Conservation (phyloP, 2,113 vertebrate species). For the Dissostichus mawsoni region DNA sequence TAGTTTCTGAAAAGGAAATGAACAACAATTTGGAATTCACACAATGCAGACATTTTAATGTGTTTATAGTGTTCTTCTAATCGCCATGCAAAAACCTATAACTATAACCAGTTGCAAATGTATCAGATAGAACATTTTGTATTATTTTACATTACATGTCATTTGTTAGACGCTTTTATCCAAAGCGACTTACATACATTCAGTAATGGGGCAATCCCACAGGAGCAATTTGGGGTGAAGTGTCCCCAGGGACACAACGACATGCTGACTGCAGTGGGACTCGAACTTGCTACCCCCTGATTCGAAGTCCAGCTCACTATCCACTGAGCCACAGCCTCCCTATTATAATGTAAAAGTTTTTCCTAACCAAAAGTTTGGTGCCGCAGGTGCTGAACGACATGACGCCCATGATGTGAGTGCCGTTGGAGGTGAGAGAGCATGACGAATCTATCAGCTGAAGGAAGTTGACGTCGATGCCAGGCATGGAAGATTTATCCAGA, state of each 20-base stretch:
- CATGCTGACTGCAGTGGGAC: too few relatives aligned
- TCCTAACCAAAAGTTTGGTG: conserved; percentile 73
- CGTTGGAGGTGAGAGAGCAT: conserved; percentile 79
- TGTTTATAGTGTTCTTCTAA: background rate
- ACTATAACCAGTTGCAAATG: background rate
- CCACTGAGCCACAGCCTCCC: too few relatives aligned
- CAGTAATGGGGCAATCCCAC: too few relatives aligned
- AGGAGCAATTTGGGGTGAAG: too few relatives aligned
- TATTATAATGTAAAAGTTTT: background rate
- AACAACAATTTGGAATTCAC: background rate
- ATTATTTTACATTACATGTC: too few relatives aligned
- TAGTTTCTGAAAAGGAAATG: background rate
- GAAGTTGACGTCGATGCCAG: conserved; percentile 68
- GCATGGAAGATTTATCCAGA: conserved; percentile 73
- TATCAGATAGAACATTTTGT: background rate
- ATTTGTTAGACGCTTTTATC: too few relatives aligned
- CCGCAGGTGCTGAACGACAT: conserved; percentile 80
- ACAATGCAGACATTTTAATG: background rate
- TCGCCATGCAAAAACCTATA: too few relatives aligned
- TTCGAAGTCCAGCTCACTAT: too few relatives aligned
- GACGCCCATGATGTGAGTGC: conserved; percentile 74
- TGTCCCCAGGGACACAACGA: too few relatives aligned
- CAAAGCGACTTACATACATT: too few relatives aligned
- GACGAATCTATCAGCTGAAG: conserved; percentile 73
- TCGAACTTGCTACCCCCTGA: too few relatives aligned